Conservation (phyloP, 2,888 invertebrate genomes). For the Cataglyphis rosenhaueri region DNA sequence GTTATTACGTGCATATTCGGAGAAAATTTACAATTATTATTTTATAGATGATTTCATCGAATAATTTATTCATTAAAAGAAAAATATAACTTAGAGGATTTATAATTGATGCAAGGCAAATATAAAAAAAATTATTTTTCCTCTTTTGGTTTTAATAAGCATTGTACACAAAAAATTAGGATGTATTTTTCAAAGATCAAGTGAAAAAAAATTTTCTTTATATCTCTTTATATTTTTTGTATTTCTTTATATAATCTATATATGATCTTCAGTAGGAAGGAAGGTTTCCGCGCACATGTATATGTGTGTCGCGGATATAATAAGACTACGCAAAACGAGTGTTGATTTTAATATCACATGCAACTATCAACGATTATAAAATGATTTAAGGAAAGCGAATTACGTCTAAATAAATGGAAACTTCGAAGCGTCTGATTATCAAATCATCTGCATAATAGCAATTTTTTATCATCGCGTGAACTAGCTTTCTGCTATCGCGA, state of each 20-base stretch:
- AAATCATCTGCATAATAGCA: constrained; percentile 50
- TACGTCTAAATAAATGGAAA: constrained; percentile 45
- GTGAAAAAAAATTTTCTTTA: neutral
- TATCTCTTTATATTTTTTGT: too few species aligned
- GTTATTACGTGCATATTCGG: neutral
- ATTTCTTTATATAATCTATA: neutral
- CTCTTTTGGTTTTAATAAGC: neutral
- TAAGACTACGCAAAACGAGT: neutral
- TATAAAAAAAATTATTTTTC: neutral
- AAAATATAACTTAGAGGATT: neutral
- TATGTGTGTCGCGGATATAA: neutral
- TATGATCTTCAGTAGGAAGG: neutral
- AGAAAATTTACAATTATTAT: neutral
- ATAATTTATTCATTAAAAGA: neutral
- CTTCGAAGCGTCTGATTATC: constrained; percentile 34
- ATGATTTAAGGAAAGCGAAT: constrained; percentile 17
- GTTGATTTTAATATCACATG: neutral
- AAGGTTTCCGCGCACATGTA: neutral
- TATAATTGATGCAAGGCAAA: neutral
- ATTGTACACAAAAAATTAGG: neutral
- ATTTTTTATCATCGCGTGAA: constrained; percentile 43
- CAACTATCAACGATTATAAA: neutral
- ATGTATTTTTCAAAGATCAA: neutral
- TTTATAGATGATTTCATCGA: neutral
- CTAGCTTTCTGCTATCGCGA: constrained; percentile 12